Percentiles rank a stretch among this genome's conserved stretches.
These are phyloP conservation scores for Brevipalpus yothersi DNA, from an alignment of 1,140 invertebrate species.

Conservation along the genomic window DNA sequence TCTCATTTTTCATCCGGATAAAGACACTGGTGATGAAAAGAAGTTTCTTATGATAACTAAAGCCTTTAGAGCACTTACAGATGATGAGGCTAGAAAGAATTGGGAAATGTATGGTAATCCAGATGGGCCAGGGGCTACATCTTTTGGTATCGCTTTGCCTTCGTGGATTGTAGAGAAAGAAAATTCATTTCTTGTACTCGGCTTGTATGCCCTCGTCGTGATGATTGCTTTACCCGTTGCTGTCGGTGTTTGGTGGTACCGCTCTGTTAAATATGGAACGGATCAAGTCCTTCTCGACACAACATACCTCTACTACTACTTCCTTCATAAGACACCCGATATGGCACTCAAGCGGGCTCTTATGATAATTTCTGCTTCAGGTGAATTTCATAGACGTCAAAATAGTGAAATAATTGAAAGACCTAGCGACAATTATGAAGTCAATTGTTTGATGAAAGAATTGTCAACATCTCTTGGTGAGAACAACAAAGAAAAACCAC, in stretches of 20 bases:
- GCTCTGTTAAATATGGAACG: slow-evolving; percentile 55
- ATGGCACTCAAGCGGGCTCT: slow-evolving; percentile 79
- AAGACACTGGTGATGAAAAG: slow-evolving; percentile 86
- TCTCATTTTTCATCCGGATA: slow-evolving; percentile 85
- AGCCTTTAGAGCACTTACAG: slow-evolving; percentile 56
- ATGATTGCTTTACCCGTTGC: slow-evolving; percentile 85
- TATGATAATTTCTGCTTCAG: slow-evolving; percentile 83
- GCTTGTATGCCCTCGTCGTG: slow-evolving; percentile 82
- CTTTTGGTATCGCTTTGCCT: slow-evolving; percentile 94
- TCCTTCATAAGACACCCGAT: slow-evolving; percentile 77
- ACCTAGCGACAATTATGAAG: slow-evolving; percentile 78
- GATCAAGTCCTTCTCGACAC: slow-evolving; percentile 72
- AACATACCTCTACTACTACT: slow-evolving; percentile 81
- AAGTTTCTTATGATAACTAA: slow-evolving; percentile 94
- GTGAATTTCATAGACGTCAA: slow-evolving; percentile 80
- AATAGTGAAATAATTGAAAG: slow-evolving; percentile 84
- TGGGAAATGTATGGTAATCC: slow-evolving; percentile 99
- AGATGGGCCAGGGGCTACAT: slow-evolving; percentile 93
- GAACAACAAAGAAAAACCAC: slow-evolving; percentile 79
- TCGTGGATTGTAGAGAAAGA: slow-evolving; percentile 99
- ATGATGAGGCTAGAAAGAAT: slow-evolving; percentile 86
- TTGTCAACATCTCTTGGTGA: slow-evolving; percentile 57
- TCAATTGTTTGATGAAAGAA: slow-evolving; percentile 71
- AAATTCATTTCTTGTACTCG: slow-evolving; percentile 84
- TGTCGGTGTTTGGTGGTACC: slow-evolving; percentile 96